A percentile compares a stretch with the other conserved stretches of the same genome.
Evolutionary conservation across 2,113 vertebrate genomes (phyloP).

Genomic region (Halcyon malimbica): DNA sequence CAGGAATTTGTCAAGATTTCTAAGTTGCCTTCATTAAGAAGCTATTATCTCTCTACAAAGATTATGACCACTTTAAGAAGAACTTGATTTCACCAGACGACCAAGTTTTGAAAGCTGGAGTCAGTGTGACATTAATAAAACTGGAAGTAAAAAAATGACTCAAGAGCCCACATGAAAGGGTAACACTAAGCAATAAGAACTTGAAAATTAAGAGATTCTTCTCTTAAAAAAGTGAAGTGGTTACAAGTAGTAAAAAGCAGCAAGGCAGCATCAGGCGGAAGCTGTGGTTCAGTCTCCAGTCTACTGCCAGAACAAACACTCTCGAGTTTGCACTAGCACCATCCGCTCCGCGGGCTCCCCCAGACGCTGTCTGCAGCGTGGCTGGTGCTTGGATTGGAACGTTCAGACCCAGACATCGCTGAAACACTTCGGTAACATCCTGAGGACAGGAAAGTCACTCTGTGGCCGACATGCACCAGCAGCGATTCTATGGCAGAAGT

Average conservation of each 20-base stretch:
- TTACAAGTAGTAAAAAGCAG: not conserved
- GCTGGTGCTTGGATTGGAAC: not conserved
- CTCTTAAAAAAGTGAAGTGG: not conserved
- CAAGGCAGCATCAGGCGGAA: not conserved
- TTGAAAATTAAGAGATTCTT: not conserved
- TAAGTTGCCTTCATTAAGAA: not conserved
- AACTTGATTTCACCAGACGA: not conserved
- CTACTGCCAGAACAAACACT: not conserved
- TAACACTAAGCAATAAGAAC: not conserved
- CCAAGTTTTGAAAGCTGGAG: not conserved
- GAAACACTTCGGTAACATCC: not conserved
- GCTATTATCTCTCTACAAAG: not conserved
- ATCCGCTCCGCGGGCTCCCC: not conserved
- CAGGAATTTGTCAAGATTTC: not conserved
- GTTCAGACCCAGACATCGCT: not conserved
- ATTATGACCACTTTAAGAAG: not conserved
- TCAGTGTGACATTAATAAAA: not conserved
- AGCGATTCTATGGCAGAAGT: accelerated
- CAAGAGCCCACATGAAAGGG: slow-evolving; percentile 55
- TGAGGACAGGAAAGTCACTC: not conserved
- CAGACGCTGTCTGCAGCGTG: not conserved
- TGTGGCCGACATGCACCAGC: not conserved
- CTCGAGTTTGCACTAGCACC: not conserved
- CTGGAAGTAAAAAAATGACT: slow-evolving; percentile 30
- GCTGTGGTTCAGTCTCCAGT: not conserved